Evolutionary conservation across 1,140 invertebrate species (phyloP).

Genomic region (Papilio polyxenes): DNA sequence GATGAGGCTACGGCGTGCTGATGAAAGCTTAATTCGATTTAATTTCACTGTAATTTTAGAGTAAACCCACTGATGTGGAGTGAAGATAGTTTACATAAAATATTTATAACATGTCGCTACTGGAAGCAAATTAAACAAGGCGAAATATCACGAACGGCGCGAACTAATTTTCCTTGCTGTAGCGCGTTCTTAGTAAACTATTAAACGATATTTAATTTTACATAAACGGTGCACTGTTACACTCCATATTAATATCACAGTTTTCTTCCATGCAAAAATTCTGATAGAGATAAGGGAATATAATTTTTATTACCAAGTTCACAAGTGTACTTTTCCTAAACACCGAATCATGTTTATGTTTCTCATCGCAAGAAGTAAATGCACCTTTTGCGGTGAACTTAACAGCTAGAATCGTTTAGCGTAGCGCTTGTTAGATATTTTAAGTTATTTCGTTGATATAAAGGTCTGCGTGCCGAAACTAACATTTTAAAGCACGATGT

Average conservation of each 20-base stretch:
- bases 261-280: conserved; percentile 63
- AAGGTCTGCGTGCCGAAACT: conserved; percentile 77
- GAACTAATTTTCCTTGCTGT: conserved; percentile 60
- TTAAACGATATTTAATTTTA: conserved; percentile 79
- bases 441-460: conserved; percentile 64
- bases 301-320: conserved; percentile 53
- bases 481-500: conserved; percentile 75
- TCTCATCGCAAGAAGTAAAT: conserved; percentile 37
- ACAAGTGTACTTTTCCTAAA: conserved; percentile 58
- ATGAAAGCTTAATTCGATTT: conserved; percentile 26
- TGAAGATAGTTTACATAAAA: conserved; percentile 11
- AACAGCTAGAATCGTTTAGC: conserved; percentile 54
- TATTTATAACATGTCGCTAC: conserved; percentile 26
- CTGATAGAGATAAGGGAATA: conserved; percentile 48
- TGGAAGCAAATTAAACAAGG: conserved; percentile 21
- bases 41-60: conserved; percentile 24
- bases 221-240: conserved; percentile 75
- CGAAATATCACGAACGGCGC: conserved; percentile 21
- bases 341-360: conserved; percentile 41
- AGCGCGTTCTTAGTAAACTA: conserved; percentile 75
- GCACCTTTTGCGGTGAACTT: conserved; percentile 53
- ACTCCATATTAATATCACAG: conserved; percentile 70
- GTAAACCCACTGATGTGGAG: not conserved
- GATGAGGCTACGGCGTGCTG: conserved; percentile 27
- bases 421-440: conserved; percentile 56